A percentile compares a stretch with the other conserved stretches of the same genome.
phyloP scores from a whole-genome alignment of 1,140 invertebrate genomes.

The Drosophila trapezifrons region DNA sequence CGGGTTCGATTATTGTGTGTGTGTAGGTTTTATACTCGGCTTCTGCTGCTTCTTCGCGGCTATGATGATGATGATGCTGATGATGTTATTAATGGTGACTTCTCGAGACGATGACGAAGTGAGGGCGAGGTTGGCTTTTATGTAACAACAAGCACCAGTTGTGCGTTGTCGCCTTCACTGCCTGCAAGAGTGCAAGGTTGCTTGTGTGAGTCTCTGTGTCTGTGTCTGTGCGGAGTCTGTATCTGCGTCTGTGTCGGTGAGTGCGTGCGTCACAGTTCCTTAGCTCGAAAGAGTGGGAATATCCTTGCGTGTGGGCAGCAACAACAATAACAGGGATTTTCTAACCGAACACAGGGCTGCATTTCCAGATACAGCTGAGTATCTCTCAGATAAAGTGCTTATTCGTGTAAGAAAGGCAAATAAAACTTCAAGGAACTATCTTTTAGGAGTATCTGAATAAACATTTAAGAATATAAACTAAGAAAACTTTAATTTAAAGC shows the following conservation, averaged over 20 bases:
- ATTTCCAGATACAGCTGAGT: background rate
- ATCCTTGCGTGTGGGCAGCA: constrained; percentile 55
- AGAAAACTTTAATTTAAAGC: too few relatives aligned
- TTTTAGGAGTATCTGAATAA: too few relatives aligned
- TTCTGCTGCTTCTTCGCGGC: background rate
- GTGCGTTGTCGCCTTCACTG: constrained; percentile 68
- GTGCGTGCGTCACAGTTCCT: constrained; percentile 46
- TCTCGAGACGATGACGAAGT: constrained; percentile 45
- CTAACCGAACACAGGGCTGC: background rate
- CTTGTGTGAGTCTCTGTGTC: constrained; percentile 21
- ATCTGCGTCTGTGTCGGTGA: constrained; percentile 8
- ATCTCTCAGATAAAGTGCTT: background rate
- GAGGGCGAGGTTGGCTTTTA: constrained; percentile 66
- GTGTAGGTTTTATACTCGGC: constrained; percentile 7
- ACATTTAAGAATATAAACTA: too few relatives aligned
- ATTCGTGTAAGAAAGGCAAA: too few relatives aligned
- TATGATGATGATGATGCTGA: constrained; percentile 32
- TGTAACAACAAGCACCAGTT: constrained; percentile 67
- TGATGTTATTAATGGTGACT: constrained; percentile 42
- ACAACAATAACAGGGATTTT: constrained; percentile 20
- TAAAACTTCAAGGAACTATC: too few relatives aligned
- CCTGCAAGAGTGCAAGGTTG: constrained; percentile 53
- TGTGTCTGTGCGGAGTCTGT: constrained; percentile 12
- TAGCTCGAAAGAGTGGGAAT: constrained; percentile 3
- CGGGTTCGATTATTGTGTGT: background rate